Evolutionary conservation across 2,113 vertebrate species (phyloP), one percentile per base, ranked within the genome.

Genomic region (Pseudolaguvia tuberculata): DNA sequence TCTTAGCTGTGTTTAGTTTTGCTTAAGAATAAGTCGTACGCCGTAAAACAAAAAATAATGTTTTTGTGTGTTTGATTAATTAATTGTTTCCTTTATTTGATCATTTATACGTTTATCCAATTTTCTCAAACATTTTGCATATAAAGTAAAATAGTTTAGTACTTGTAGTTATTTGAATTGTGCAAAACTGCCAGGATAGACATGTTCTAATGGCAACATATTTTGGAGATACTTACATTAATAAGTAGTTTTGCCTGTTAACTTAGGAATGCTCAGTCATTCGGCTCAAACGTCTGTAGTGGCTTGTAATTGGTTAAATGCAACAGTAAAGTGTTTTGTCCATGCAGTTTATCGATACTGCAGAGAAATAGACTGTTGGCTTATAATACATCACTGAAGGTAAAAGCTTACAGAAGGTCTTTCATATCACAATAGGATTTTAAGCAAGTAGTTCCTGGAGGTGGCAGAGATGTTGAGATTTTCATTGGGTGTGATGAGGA

Each of bases 1-100:
- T 65, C 23, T 63, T 45, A 39, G 12, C 39, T 15, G 61, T 63
- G 61, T 35, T 6, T 59, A 10, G 21, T 59, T 72, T 42, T 72
- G 31, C 23, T 55, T 39, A 21, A 15, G 21, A 39, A 51, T 39
- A 17, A 35, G 11, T 12, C 45, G 12, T 50, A 53, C 35, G 18
- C 39, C 47, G 18, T 67, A 67, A 67, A 50, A 42, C 39, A 42
- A 63, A 59, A 31, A 59, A 50, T 18, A 17, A 27, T 17, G 18
- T 14, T 67, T 50, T 50, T 3, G n/a, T n/a, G n/a, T 62, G 18
- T 39, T 39, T 61, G 57, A 18, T 25, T 25, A 9, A 35, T 31
- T 27, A 20, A 61, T 4, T n/a, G n/a, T n/a, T n/a, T n/a, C n/a
- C n/a, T n/a, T n/a, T n/a, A n/a, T n/a, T n/a, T n/a, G n/a, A n/a